Evolutionary conservation across 2,113 vertebrate genomes (phyloP), one percentile per base, ranked within the genome.

Genomic region (Corythornis cristatus): DNA sequence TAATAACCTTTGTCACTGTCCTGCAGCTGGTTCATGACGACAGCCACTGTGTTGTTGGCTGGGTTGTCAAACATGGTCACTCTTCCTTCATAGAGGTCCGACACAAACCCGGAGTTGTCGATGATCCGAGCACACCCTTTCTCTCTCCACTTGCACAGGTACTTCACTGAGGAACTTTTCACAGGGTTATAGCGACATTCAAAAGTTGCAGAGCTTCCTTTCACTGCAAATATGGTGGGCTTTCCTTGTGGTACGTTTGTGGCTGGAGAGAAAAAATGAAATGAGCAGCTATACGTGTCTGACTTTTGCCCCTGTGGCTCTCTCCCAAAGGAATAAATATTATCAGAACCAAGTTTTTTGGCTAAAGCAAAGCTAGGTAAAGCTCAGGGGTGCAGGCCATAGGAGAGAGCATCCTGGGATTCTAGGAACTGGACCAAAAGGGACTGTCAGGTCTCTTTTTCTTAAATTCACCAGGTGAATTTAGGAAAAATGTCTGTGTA

Each of bases 1-100:
- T 98, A 98, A 22, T 93, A 96, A 37, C 97, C 98, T 0, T 74
- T 3, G 22, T 98, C 98, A 2, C 11, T 6, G 3, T 40, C 3
- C 12, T 25, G 37, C 73, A 98, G 97, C 92, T 97, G 95, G 92
- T 95, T 98, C 91, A 98, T 89, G 65, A 98, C 33, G 58, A 98
- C 0, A 0, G 89, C 96, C 81, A 96, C 45, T 0, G 73, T 95
- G 25, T 81, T 83, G 4, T 96, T 97, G 4, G 14, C 17, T 0
- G 96, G 90, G 65, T 51, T 88, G 15, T 97, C 20, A 0, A 51
- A 58, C 78, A 98, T 85, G 3, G 35, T 71, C 33, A 98, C 91
- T 58, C 96, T 91, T 33, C 98, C 98, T 5, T 93, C 29, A 0
- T 96, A 96, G 0, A 0, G 0, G 7, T 0, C 0, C 1, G 15